Conservation (phyloP, 1,140 invertebrate genomes). For the Hesperophylax magnus region DNA sequence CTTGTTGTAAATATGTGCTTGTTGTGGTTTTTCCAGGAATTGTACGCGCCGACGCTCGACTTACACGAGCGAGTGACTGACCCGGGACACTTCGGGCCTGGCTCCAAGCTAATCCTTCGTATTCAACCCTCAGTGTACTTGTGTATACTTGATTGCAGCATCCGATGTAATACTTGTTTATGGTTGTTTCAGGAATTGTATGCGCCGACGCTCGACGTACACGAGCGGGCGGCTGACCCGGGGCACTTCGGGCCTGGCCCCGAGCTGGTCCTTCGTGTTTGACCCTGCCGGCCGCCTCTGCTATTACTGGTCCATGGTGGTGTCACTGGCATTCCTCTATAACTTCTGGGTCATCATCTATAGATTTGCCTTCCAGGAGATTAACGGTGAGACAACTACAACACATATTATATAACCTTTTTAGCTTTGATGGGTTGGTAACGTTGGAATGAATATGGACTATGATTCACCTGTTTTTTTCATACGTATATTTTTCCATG, state of each 20-base stretch:
- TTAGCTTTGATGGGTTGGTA: no score
- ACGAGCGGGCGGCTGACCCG: conserved; percentile 63
- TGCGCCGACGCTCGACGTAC: conserved; percentile 66
- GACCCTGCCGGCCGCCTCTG: conserved; percentile 92
- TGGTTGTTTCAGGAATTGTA: conserved; percentile 41
- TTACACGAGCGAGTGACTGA: conserved; percentile 64
- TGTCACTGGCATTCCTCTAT: conserved; percentile 97
- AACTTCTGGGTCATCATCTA: conserved; percentile 99
- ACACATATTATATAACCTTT: not conserved
- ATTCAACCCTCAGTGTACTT: conserved; percentile 78
- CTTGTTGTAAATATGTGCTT: no score
- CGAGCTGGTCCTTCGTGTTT: conserved; percentile 90
- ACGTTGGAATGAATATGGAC: no score
- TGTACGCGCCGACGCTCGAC: conserved; percentile 64
- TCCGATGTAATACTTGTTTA: not conserved
- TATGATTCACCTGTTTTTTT: no score
- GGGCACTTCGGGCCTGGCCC: conserved; percentile 50
- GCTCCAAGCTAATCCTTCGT: conserved; percentile 85
- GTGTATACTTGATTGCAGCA: no score
- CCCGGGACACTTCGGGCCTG: not conserved
- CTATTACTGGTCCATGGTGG: conserved; percentile 98
- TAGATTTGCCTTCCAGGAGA: conserved; percentile 96
- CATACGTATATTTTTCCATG: no score
- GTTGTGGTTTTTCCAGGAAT: conserved; percentile 18
- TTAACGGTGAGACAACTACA: conserved; percentile 78